Conservation (phyloP, 23 tunicate species). For the Clavelina lepadiformis region DNA sequence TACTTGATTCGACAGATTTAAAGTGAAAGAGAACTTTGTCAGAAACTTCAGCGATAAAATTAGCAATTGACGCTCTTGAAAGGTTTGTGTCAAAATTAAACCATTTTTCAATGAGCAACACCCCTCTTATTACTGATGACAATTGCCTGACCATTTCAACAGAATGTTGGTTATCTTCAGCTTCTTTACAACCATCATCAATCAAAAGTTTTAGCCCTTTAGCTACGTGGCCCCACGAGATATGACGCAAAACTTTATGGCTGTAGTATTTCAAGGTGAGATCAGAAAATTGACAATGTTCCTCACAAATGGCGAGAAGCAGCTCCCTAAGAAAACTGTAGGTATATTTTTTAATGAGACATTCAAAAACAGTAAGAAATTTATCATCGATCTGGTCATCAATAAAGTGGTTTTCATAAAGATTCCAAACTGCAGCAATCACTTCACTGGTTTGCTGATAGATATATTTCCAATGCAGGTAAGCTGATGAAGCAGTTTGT, state of each 20-base stretch:
- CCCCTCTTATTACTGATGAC: too few relatives aligned
- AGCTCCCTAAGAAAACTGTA: too few relatives aligned
- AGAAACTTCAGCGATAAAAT: conserved; percentile 7
- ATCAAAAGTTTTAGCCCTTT: too few relatives aligned
- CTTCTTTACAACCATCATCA: too few relatives aligned
- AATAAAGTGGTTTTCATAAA: not conserved
- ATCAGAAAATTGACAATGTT: too few relatives aligned
- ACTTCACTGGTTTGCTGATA: not conserved
- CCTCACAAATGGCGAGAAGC: too few relatives aligned
- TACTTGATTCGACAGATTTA: not conserved
- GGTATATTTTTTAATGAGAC: not conserved
- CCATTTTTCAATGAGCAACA: conserved; percentile 16
- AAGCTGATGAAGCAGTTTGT: not conserved
- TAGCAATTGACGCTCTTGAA: not conserved
- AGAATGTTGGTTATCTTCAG: too few relatives aligned
- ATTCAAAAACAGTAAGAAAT: not conserved
- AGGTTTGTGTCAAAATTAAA: not conserved
- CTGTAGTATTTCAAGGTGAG: too few relatives aligned
- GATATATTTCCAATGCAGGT: conserved; percentile 1
- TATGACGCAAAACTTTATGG: too few relatives aligned
- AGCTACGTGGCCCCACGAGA: too few relatives aligned
- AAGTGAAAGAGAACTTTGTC: not conserved
- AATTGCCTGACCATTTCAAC: too few relatives aligned
- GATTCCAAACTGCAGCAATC: not conserved
- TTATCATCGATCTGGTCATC: conserved; percentile 16